Evolutionary conservation across 1,140 invertebrate species (phyloP), one percentile per base, ranked within the genome.

Genomic region (Drosophila pseudoobscura): DNA sequence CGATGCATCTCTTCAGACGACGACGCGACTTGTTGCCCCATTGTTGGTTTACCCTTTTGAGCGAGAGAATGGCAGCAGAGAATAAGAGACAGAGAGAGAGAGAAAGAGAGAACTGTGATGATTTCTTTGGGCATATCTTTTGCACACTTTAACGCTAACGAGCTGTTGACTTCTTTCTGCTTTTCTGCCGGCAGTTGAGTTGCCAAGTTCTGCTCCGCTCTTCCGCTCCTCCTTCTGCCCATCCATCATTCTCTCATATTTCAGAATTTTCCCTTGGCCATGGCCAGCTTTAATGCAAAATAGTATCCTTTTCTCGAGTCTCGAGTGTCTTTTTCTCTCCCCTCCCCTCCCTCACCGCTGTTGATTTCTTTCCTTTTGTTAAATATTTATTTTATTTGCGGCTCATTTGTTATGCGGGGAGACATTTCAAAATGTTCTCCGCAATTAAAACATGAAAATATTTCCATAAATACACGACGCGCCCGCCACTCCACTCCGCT

Each of bases 111-210:
- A 44, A 35, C 64, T 44, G 35, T 39, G 35, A 39, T 39, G 54
- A 60, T 47, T 47, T 80, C 78, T 75, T 65, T 46, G 63, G 59
- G 79, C 65, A 82, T 70, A 87, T 87, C 83, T 89, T 64, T 89
- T 89, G 87, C 87, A 39, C 85, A 89, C 85, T 89, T 89, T 89
- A 89, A 89, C 75, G 75, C 89, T 89, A 89, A 89, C 85, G 85
- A 89, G 85, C 85, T 89, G 85, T 89, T 89, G 85, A 89, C 85
- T 89, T 85, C 85, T 89, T 89, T 89, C 74, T 87, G 82, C 72
- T 49, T 39, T 58, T 39, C 35, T 64, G 82, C 74, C 65, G 72
- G 68, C 75, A 83, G 79, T 78, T 83, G 79, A 83, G 79, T 78
- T 75, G 51, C 56, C 60, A 63, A 66, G 77, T 68, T 69, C 51